Conservation (phyloP, 2,797 vertebrate species). For the Etheostoma perlongum region DNA sequence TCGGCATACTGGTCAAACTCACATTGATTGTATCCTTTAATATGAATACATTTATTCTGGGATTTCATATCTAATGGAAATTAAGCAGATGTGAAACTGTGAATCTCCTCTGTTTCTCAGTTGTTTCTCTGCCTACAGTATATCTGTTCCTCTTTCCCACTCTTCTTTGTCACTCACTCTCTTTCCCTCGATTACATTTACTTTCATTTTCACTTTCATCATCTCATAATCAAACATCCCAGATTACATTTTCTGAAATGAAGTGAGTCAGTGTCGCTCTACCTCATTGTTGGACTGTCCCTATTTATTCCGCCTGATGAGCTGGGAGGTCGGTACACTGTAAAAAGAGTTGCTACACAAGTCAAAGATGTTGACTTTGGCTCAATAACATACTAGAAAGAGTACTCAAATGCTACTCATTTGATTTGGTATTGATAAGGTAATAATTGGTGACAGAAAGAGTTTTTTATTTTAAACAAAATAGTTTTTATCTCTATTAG, state of each 20-base stretch:
- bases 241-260: constrained; percentile 59
- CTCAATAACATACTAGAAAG: neutral
- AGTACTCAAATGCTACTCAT: neutral
- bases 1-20: constrained; percentile 23
- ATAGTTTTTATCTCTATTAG: neutral
- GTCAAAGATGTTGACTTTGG: neutral
- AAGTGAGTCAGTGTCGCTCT: constrained; percentile 31
- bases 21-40: constrained; percentile 37
- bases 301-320: constrained; percentile 46
- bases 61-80: constrained; percentile 38
- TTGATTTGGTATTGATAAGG: neutral
- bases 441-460: neutral
- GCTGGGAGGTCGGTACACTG: constrained; percentile 34
- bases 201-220: constrained; percentile 57
- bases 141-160: neutral
- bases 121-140: neutral
- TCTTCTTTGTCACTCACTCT: constrained; percentile 12
- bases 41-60: constrained; percentile 34
- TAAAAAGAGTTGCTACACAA: constrained; percentile 35
- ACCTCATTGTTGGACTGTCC: constrained; percentile 24
- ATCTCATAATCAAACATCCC: constrained; percentile 54
- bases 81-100: constrained; percentile 25
- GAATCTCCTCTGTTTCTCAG: constrained; percentile 8
- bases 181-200: constrained; percentile 44
- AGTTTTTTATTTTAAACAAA: neutral